Evolutionary conservation across 2,113 vertebrate species (phyloP), one percentile per base, ranked within the genome.

Genomic region (Strigops habroptila): DNA sequence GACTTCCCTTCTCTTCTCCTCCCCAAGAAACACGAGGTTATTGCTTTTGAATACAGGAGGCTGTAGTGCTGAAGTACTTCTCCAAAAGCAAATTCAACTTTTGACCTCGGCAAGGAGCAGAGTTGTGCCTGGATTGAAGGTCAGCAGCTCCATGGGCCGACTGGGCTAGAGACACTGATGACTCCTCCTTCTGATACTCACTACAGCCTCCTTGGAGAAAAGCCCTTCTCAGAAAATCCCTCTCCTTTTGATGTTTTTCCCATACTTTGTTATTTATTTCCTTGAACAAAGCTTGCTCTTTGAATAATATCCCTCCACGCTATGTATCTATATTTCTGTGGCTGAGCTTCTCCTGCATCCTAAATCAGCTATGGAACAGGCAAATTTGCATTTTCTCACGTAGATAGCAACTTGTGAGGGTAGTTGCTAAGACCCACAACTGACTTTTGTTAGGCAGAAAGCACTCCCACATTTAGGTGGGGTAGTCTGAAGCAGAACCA

Each of bases 51-150:
- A 80, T 76, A 14, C 77, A 85, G 65, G 53, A 78, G 16, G 59
- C 70, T 1, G 4, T 67, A 64, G 75, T 57, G 87, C 85, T 25
- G 37, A 91, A 67, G 78, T 74, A 57, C 73, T 91, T 87, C 86
- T 73, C 63, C 43, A 85, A 91, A 91, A 65, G 81, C 57, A 95
- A 94, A 91, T 46, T 87, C 35, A 76, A 76, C 75, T 91, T 85
- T 57, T 82, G 82, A 87, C 87, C 90, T 77, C 84, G 35, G 28
- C 21, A 33, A 77, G 85, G 82, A 82, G 87, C 49, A 46, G 78
- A 52, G 41, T 89, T 82, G 44, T 65, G 78, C 67, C 87, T 33
- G 82, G 51, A 71, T 49, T 67, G 90, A 52, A 91, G 85, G 87
- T 44, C 84, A 74, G 46, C 94, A 80, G 67, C 89, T 87, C 82